Conservation (phyloP, 2,797 vertebrate genomes). For the Steatocranus sp. region DNA sequence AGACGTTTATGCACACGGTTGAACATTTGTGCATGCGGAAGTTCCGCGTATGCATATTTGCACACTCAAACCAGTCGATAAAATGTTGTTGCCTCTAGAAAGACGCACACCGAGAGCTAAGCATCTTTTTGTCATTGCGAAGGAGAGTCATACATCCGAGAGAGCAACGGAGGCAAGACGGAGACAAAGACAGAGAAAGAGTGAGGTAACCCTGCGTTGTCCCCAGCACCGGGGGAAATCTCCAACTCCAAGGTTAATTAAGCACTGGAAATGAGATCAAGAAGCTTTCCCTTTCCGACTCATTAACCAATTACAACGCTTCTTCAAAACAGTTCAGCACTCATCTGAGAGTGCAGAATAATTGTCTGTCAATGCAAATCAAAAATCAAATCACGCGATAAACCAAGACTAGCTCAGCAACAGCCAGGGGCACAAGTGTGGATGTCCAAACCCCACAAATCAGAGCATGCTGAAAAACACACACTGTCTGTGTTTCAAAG, state of each 20-base stretch:
- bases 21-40: constrained; percentile 9
- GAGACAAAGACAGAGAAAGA: constrained; percentile 52
- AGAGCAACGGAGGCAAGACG: constrained; percentile 14
- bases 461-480: not conserved
- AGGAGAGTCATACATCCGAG: constrained; percentile 24
- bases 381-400: constrained; percentile 47
- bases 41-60: not conserved
- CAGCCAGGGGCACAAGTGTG: not conserved
- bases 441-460: constrained; percentile 4
- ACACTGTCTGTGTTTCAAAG: not conserved
- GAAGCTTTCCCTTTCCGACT: constrained; percentile 74
- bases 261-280: constrained; percentile 77
- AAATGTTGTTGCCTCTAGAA: constrained; percentile 20
- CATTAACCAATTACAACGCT: constrained; percentile 77
- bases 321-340: constrained; percentile 68
- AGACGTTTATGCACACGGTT: not conserved
- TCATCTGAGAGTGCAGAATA: constrained; percentile 58
- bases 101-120: constrained; percentile 23
- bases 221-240: constrained; percentile 69
- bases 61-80: constrained; percentile 52
- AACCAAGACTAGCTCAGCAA: not conserved
- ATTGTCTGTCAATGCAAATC: constrained; percentile 69
- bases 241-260: constrained; percentile 80
- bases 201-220: constrained; percentile 57
- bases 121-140: constrained; percentile 60